These are phyloP conservation scores for Acleris emargana DNA, from an alignment of 2,888 invertebrate species.

Conservation along the genomic window DNA sequence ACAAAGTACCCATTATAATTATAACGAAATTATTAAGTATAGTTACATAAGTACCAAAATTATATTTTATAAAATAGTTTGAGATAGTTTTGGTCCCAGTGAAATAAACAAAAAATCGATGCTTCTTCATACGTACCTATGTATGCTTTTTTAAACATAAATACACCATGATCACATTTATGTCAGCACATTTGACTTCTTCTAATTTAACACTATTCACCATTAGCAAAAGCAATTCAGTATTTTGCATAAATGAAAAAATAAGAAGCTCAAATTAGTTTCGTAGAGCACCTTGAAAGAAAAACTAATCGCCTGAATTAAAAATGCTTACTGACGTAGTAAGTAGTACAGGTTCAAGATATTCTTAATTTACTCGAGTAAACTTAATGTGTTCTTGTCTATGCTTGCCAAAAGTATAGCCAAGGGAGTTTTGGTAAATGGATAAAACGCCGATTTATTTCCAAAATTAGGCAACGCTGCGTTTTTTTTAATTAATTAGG, in stretches of 20 bases:
- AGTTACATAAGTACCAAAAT: not conserved
- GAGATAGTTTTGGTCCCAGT: slow-evolving; percentile 14
- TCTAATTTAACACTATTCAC: slow-evolving; percentile 38
- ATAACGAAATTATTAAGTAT: not conserved
- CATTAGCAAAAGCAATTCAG: slow-evolving; percentile 27
- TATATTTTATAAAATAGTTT: slow-evolving; percentile 4
- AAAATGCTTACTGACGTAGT: slow-evolving; percentile 7
- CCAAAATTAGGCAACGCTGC: no score
- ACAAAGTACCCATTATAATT: not conserved
- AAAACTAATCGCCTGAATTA: slow-evolving; percentile 28
- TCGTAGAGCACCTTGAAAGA: slow-evolving; percentile 32
- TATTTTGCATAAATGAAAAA: slow-evolving; percentile 27
- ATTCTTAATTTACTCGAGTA: slow-evolving; percentile 22
- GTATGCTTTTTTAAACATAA: slow-evolving; percentile 51
- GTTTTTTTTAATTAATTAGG: no score
- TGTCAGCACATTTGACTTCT: slow-evolving; percentile 37
- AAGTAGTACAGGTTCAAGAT: slow-evolving; percentile 6
- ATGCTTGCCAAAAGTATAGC: slow-evolving; percentile 9
- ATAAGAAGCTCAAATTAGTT: slow-evolving; percentile 35
- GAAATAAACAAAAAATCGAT: slow-evolving; percentile 54
- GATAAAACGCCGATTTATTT: no score
- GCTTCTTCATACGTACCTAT: slow-evolving; percentile 54
- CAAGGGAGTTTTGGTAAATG: no score
- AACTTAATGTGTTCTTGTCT: slow-evolving; percentile 15
- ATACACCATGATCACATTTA: slow-evolving; percentile 52